Evolutionary conservation across 1,140 invertebrate species (phyloP).

Genomic region (Sweltsa coloradensis): DNA sequence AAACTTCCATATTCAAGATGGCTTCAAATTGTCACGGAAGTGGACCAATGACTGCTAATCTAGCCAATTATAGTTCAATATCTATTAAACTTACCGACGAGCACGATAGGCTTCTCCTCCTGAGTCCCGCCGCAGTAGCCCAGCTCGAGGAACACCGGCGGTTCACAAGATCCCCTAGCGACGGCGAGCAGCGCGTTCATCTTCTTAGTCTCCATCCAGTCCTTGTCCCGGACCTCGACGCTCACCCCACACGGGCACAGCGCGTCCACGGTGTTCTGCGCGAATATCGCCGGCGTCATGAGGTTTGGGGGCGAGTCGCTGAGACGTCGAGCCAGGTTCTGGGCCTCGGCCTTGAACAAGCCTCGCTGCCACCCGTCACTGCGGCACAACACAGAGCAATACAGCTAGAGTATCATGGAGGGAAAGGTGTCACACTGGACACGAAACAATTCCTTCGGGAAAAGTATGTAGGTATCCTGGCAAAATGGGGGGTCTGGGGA

Average conservation of each 20-base stretch:
- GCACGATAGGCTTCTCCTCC: slow-evolving; percentile 26
- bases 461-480: no score
- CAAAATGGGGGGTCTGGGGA: no score
- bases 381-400: no score
- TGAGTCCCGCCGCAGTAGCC: slow-evolving; percentile 23
- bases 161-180: slow-evolving; percentile 37
- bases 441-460: no score
- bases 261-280: slow-evolving; percentile 35
- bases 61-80: background rate
- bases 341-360: slow-evolving; percentile 57
- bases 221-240: slow-evolving; percentile 33
- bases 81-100: slow-evolving; percentile 26
- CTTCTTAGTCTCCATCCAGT: slow-evolving; percentile 39
- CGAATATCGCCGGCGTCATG: slow-evolving; percentile 76
- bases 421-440: no score
- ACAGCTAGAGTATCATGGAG: no score
- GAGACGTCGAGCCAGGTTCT: slow-evolving; percentile 73
- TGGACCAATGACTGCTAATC: no score
- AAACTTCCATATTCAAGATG: no score
- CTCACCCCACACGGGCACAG: slow-evolving; percentile 37
- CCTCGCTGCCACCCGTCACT: slow-evolving; percentile 59
- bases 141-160: slow-evolving; percentile 41
- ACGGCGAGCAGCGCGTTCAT: slow-evolving; percentile 47
- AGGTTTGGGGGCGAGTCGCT: slow-evolving; percentile 75
- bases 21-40: no score